These are phyloP conservation scores for Cephalotes varians DNA, from an alignment of 2,888 invertebrate genomes.

Conservation along the genomic window DNA sequence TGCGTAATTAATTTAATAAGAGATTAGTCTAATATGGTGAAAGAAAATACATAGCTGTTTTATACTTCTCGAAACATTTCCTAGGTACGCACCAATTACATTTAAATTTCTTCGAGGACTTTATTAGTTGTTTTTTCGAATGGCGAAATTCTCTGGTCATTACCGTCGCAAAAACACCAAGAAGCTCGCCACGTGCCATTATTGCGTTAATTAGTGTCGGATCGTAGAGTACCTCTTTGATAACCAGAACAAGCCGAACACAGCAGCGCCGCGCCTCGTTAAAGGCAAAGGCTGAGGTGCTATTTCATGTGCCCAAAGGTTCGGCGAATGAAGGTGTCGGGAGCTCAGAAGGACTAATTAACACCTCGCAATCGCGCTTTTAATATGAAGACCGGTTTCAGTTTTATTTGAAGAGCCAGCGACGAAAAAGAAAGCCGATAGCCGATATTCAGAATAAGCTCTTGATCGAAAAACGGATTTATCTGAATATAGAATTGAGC, in stretches of 20 bases:
- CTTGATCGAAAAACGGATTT: conserved; percentile 34
- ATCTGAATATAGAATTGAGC: not conserved
- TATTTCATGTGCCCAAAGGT: conserved; percentile 34
- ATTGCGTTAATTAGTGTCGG: conserved; percentile 50
- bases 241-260: conserved; percentile 29
- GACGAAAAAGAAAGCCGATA: not conserved
- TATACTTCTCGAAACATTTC: not conserved
- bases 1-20: not conserved
- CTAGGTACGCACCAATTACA: not conserved
- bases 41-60: not conserved
- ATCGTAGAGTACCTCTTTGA: conserved; percentile 26
- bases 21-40: not conserved
- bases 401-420: conserved; percentile 1
- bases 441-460: conserved; percentile 21
- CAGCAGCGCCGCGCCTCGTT: not conserved
- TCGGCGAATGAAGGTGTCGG: not conserved
- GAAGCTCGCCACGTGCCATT: conserved; percentile 20
- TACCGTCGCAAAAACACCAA: not conserved
- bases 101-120: not conserved
- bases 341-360: conserved; percentile 35
- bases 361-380: conserved; percentile 21
- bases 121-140: not conserved
- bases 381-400: not conserved
- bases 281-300: conserved; percentile 19
- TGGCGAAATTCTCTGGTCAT: not conserved